These are phyloP conservation scores for Coboldia fuscipes DNA, from an alignment of 1,140 invertebrate species.

Conservation along the genomic window DNA sequence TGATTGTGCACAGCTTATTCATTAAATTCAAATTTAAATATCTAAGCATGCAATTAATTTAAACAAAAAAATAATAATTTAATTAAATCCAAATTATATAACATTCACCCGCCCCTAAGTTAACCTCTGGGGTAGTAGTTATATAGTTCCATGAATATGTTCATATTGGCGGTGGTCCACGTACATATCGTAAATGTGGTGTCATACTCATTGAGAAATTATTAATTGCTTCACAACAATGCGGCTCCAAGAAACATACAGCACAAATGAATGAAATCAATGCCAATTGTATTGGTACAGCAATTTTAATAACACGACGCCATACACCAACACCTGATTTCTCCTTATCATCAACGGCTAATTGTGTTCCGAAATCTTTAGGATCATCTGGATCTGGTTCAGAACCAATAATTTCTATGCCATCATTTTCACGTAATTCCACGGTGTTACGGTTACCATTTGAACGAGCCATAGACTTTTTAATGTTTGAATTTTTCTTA, in stretches of 20 bases:
- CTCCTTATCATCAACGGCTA: conserved; percentile 18
- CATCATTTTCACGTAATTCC: too few relatives aligned
- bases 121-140: neutral
- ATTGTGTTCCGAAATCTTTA: conserved; percentile 13
- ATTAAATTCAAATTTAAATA: too few relatives aligned
- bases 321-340: conserved; percentile 36
- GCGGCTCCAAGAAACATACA: conserved; percentile 58
- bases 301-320: conserved; percentile 51
- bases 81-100: too few relatives aligned
- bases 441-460: too few relatives aligned
- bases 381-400: conserved; percentile 19
- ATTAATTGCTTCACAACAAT: conserved; percentile 68
- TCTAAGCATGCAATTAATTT: too few relatives aligned
- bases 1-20: too few relatives aligned
- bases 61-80: too few relatives aligned
- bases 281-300: conserved; percentile 62
- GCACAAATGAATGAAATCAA: conserved; percentile 59
- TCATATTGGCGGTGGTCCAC: conserved; percentile 69
- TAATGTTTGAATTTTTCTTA: too few relatives aligned
- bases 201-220: conserved; percentile 59
- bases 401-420: too few relatives aligned
- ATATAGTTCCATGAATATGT: too few relatives aligned
- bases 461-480: too few relatives aligned
- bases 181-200: conserved; percentile 63
- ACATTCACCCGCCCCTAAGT: too few relatives aligned